Conservation (phyloP, 2,113 vertebrate species). For the Xerus inauris region DNA sequence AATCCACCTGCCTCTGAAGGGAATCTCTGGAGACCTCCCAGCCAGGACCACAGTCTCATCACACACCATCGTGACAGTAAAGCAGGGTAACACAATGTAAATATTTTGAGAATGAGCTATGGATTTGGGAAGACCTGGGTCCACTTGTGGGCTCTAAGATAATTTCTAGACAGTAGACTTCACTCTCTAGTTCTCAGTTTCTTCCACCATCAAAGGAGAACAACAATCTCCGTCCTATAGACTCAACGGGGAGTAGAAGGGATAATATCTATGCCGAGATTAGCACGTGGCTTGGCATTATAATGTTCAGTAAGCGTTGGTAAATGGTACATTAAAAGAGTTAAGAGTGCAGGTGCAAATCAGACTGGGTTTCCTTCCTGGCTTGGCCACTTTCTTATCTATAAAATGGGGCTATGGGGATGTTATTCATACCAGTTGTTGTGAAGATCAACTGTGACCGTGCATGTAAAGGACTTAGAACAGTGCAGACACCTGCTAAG, state of each 20-base stretch:
- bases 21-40: background rate
- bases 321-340: background rate
- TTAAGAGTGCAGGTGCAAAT: background rate
- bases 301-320: background rate
- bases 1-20: rapidly evolving
- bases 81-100: rapidly evolving
- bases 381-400: background rate
- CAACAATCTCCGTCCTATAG: rapidly evolving
- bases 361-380: background rate
- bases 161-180: background rate
- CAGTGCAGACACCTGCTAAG: background rate
- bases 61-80: rapidly evolving
- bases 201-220: rapidly evolving
- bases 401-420: background rate
- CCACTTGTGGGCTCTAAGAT: background rate
- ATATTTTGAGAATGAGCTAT: rapidly evolving
- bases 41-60: background rate
- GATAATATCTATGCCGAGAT: rapidly evolving
- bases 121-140: no score
- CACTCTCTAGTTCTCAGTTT: background rate
- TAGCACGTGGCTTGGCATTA: rapidly evolving
- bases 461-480: background rate
- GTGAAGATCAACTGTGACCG: background rate
- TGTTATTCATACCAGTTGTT: background rate
- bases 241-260: background rate